Evolutionary conservation across 2,888 invertebrate genomes (phyloP), one percentile per base, ranked within the genome.

Genomic region (Drosophila rubida): DNA sequence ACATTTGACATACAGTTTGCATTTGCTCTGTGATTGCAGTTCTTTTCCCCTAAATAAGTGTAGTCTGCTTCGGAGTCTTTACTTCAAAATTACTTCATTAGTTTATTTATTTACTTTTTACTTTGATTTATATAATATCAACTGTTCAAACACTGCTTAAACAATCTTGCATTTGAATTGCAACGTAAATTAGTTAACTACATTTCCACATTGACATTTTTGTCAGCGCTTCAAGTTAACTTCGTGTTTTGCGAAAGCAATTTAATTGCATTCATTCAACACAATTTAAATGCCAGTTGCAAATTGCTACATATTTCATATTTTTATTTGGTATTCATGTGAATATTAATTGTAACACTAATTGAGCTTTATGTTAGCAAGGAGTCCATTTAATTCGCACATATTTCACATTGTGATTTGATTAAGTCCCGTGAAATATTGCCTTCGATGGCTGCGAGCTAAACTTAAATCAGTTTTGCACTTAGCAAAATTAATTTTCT

Each of bases 401-500:
- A 35, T 35, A 23, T 37, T 37, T 37, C 14, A 49, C 11, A 9
- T 22, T 25, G 37, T 37, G 0, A 14, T 22, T 23, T 44, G 32
- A 48, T n/a, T 48, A 13, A 22, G 8, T 8, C 5, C 8, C 7
- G 27, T 27, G 19, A 42, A 16, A 19, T 16, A 45, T 49, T 35
- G 8, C 22, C 9, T 50, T 27, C 4, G 13, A 9, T 2, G 19
- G 42, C 42, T 44, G 23, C 2, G 19, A 25, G 25, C 23, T 19
- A 48, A 35, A n/a, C 37, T 35, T 8, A n/a, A 19, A 14, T 45
- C 11, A 0, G 32, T 4, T 42, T 48, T 22, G 54, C 70, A 71
- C 72, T 71, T 58, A 54, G 49, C 41, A 1, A 64, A 75, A 74
- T 73, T 42, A 50, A 65, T 50, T 39, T 58, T 50, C 27, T 41